A percentile compares a stretch with the other conserved stretches of the same genome.
phyloP scores from a whole-genome alignment of 2,888 invertebrate genomes.

The Eupithecia subfuscata region DNA sequence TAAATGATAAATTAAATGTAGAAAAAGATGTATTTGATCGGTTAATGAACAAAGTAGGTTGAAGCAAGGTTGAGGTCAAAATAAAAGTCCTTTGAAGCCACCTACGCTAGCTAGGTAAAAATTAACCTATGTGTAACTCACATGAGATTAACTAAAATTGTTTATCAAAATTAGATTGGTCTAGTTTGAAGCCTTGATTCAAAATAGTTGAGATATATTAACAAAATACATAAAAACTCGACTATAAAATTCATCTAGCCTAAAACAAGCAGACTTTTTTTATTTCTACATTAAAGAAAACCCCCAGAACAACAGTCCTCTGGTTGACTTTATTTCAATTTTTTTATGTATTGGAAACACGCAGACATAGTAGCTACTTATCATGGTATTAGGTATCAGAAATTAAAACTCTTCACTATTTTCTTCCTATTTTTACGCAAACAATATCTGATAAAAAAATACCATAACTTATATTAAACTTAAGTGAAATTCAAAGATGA shows the following conservation, averaged over 20 bases:
- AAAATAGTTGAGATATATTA: too few relatives aligned
- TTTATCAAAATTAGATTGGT: background rate
- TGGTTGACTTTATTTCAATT: too few relatives aligned
- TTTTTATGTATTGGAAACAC: too few relatives aligned
- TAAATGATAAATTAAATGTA: background rate
- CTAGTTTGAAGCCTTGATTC: background rate
- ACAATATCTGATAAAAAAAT: background rate
- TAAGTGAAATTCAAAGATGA: slow-evolving; percentile 8
- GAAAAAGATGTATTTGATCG: background rate
- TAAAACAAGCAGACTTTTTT: too few relatives aligned
- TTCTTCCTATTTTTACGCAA: background rate
- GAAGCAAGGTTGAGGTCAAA: background rate
- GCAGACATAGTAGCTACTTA: too few relatives aligned
- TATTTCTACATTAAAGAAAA: too few relatives aligned
- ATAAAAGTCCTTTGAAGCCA: background rate
- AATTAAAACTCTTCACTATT: background rate
- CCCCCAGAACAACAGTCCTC: too few relatives aligned
- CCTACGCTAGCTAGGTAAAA: too few relatives aligned
- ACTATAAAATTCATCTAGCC: too few relatives aligned
- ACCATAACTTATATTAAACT: slow-evolving; percentile 8
- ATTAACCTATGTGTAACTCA: background rate
- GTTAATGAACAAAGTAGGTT: background rate
- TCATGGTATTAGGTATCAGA: background rate
- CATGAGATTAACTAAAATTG: background rate
- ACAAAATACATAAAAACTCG: too few relatives aligned